Evolutionary conservation across 2,797 vertebrate genomes (phyloP).

Genomic region (Poeciliopsis paucimaculata): DNA sequence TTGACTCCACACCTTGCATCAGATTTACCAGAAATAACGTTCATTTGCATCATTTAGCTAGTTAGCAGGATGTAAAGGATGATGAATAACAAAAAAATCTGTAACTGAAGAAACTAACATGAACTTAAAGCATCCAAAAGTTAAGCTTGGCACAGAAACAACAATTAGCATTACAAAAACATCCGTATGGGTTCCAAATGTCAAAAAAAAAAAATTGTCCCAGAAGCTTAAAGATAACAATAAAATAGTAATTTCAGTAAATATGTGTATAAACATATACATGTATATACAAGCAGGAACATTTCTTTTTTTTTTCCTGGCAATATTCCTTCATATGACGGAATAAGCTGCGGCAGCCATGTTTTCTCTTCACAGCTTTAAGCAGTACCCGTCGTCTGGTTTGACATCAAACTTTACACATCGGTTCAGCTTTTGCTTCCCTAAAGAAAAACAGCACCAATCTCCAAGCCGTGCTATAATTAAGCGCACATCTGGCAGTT

Average conservation of each 20-base stretch:
- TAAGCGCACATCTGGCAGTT: slow-evolving; percentile 83
- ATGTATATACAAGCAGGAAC: slow-evolving; percentile 4
- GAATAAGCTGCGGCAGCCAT: slow-evolving; percentile 50
- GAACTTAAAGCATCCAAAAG: not conserved
- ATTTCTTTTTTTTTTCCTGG: not conserved
- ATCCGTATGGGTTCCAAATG: not conserved
- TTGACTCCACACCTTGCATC: not conserved
- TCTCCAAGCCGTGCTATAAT: slow-evolving; percentile 76
- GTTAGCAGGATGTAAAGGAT: not conserved
- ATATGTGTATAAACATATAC: not conserved
- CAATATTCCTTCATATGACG: slow-evolving; percentile 49
- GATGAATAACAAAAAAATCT: not conserved
- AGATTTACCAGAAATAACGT: no score
- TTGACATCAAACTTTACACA: slow-evolving; percentile 78
- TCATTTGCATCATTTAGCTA: not conserved
- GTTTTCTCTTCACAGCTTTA: slow-evolving; percentile 56
- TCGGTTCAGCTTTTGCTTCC: slow-evolving; percentile 68
- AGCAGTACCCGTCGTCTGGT: slow-evolving; percentile 68
- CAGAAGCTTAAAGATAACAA: not conserved
- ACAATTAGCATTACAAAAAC: not conserved
- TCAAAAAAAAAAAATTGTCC: not conserved
- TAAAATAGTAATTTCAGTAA: not conserved
- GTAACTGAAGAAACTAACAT: not conserved
- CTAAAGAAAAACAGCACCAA: slow-evolving; percentile 80
- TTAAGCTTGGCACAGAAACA: not conserved